Percentiles rank a stretch among this genome's conserved stretches.
Evolutionary conservation across 1,140 invertebrate genomes (phyloP).

Genomic region (Brachionus angularis): DNA sequence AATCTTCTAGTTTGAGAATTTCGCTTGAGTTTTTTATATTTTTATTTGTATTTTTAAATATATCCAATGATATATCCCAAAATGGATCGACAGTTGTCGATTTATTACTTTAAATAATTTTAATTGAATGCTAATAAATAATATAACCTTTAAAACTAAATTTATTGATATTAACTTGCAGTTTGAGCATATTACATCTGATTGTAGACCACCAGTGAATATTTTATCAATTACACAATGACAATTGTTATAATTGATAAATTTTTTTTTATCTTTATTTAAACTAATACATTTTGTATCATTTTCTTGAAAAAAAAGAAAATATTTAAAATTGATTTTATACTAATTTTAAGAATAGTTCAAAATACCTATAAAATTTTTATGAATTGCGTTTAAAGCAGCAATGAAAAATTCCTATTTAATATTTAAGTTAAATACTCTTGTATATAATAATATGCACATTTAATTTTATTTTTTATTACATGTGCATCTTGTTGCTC

Average conservation of each 20-base stretch:
- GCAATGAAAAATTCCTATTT: slow-evolving; percentile 40
- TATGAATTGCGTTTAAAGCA: slow-evolving; percentile 24
- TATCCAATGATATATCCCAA: slow-evolving; percentile 29
- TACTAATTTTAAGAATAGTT: too few relatives aligned
- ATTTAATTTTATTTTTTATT: too few relatives aligned
- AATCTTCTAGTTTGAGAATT: slow-evolving; percentile 68
- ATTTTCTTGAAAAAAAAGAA: slow-evolving; percentile 42
- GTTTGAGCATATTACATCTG: slow-evolving; percentile 88
- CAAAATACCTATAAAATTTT: slow-evolving; percentile 20
- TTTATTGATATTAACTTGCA: slow-evolving; percentile 69
- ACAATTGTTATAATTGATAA: slow-evolving; percentile 67
- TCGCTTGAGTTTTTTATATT: slow-evolving; percentile 64
- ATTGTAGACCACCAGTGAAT: slow-evolving; percentile 90
- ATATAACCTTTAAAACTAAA: not conserved
- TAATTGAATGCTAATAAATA: not conserved
- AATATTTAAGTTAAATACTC: not conserved
- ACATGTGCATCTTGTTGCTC: slow-evolving; percentile 98
- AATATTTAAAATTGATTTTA: too few relatives aligned
- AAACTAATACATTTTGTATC: slow-evolving; percentile 30
- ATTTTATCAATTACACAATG: slow-evolving; percentile 96
- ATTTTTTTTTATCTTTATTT: slow-evolving; percentile 33
- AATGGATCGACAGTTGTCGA: slow-evolving; percentile 26
- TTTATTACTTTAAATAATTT: slow-evolving; percentile 35
- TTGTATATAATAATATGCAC: too few relatives aligned
- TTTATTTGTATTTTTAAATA: slow-evolving; percentile 36